Base-by-base conservation (phyloP, 2,888 invertebrate species). In the Hetaerina titia region DNA sequence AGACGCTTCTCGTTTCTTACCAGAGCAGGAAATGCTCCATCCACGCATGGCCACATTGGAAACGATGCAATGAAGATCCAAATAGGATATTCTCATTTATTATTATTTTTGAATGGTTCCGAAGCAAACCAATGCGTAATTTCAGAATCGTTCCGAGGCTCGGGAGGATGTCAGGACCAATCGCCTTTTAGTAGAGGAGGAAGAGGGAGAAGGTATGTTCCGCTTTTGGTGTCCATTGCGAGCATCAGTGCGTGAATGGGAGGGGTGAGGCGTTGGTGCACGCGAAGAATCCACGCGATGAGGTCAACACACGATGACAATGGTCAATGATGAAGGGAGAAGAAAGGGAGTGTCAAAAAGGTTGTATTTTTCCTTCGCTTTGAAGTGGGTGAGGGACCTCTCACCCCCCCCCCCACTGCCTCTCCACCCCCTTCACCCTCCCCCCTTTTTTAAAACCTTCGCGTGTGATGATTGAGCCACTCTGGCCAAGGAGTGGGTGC, bases 241-340 rank as follows among this genome's bases (percentile, higher is more conserved):
- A 63, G 31, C 81, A 81, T 31, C 13, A 31, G 81, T 81, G 90
- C 15, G 60, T 63, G 31, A 60, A 90, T n/a, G 58, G 90, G 19
- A 45, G 58, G 1, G 64, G 64, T 90, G 64, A 90, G 64, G 64
- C 90, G 45, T 31, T 90, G 2, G 31, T 81, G 81, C 31, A 81
- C 31, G 31, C 11, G 31, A 31, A 81, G 81, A 81, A 31, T 31
- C 22, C 81, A 13, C 22, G 25, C 81, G 90, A 45, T 45, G 90
- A 90, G 90, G 90, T 90, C 90, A 90, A 64, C 90, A 90, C 64
- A 90, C 90, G 64, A 64, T 64, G 90, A 90, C 90, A 90, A 90
- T 90, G 90, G 90, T 45, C 45, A 64, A 58, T 90, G 90, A 90
- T 90, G 90, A 90, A 63, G 63, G 90, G 31, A 45, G 64, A 45